Percentiles rank a stretch among this genome's conserved stretches.
phyloP scores from a whole-genome alignment of 2,113 vertebrate species.

The Danionella cerebrum region DNA sequence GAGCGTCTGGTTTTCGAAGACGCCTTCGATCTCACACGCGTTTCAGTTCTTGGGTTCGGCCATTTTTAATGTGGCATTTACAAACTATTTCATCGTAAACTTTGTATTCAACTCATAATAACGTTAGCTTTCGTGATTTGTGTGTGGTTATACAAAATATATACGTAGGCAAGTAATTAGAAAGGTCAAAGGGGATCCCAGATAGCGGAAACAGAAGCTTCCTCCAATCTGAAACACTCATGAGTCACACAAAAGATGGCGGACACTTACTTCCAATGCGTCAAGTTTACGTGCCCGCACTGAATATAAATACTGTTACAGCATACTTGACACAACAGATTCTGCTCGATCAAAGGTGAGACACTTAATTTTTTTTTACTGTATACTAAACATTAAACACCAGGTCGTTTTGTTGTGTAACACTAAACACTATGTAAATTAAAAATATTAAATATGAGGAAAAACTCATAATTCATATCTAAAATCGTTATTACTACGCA shows the following conservation, averaged over 20 bases:
- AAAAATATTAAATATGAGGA: not conserved
- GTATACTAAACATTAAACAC: too few species aligned
- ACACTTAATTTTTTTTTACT: too few species aligned
- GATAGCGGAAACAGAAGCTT: too few species aligned
- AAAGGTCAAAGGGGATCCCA: too few species aligned
- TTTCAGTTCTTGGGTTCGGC: not conserved
- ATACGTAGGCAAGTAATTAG: not conserved
- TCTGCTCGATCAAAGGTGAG: too few species aligned
- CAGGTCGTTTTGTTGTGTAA: too few species aligned
- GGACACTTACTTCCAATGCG: not conserved
- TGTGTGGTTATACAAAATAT: not conserved
- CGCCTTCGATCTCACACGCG: not conserved
- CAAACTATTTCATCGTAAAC: not conserved
- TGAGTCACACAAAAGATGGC: conserved; percentile 2
- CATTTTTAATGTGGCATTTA: not conserved
- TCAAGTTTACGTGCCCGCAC: not conserved
- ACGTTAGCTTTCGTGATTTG: too few species aligned
- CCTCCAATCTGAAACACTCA: not conserved
- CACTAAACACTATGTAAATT: too few species aligned
- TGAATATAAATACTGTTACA: not conserved
- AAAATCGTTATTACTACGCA: too few species aligned
- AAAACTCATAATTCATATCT: too few species aligned
- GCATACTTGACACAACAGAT: too few species aligned
- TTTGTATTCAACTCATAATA: not conserved
- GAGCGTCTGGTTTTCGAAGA: not conserved